These are phyloP conservation scores for Phaenicophaeus curvirostris DNA, from an alignment of 2,797 vertebrate species.

Conservation along the genomic window DNA sequence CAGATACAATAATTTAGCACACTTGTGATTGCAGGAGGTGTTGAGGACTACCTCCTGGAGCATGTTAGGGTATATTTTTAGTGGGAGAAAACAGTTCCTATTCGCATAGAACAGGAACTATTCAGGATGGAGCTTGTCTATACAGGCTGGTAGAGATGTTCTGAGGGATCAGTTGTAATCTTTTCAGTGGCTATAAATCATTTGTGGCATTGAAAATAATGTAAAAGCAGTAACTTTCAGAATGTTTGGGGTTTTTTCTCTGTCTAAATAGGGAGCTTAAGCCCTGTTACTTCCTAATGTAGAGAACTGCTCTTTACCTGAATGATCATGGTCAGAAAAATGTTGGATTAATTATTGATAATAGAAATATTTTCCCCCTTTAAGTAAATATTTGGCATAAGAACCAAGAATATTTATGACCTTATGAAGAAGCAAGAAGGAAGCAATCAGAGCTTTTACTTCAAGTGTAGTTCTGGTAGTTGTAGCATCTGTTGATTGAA, in stretches of 20 bases:
- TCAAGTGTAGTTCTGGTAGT: background rate
- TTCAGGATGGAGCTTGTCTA: background rate
- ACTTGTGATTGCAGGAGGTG: fast-evolving
- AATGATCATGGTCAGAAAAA: background rate
- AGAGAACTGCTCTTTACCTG: background rate
- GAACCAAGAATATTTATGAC: background rate
- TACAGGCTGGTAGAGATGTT: background rate
- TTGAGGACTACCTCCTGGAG: background rate
- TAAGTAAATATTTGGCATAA: background rate
- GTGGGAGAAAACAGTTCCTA: background rate
- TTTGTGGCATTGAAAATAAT: background rate
- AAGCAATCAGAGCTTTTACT: background rate
- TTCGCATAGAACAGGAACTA: background rate
- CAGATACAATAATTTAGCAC: background rate
- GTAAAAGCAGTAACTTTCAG: background rate
- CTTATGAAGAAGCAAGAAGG: background rate
- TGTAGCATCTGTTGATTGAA: constrained; percentile 18
- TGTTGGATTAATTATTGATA: background rate
- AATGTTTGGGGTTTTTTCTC: background rate
- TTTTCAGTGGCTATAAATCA: background rate
- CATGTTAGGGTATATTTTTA: background rate
- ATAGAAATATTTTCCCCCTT: background rate
- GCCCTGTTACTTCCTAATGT: background rate
- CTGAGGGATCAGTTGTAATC: background rate
- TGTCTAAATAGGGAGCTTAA: background rate